Evolutionary conservation across 2,113 vertebrate species (phyloP).

Genomic region (Sclerurus mexicanus): DNA sequence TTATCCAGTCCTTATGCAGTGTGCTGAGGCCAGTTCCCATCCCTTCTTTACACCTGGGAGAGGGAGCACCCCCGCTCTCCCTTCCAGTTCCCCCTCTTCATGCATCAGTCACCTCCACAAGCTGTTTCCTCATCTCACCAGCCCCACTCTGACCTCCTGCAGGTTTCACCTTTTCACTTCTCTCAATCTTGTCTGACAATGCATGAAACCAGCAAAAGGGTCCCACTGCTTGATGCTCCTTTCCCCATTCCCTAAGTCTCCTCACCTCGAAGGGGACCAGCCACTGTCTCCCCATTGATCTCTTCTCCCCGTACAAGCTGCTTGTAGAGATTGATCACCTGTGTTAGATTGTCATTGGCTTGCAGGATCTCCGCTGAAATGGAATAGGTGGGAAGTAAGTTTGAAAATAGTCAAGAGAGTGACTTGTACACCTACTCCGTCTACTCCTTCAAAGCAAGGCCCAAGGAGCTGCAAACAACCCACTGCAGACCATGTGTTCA

Average conservation of each 20-base stretch:
- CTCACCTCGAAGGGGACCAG: constrained; percentile 78
- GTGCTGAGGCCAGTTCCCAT: neutral
- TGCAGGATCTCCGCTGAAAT: constrained; percentile 91
- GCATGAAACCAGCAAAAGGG: neutral
- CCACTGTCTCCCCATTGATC: constrained; percentile 80
- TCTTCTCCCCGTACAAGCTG: constrained; percentile 91
- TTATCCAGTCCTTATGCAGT: neutral
- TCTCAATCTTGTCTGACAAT: neutral
- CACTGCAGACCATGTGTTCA: neutral
- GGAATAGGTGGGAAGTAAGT: neutral
- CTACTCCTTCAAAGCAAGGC: neutral
- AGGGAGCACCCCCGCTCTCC: neutral
- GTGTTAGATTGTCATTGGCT: constrained; percentile 95
- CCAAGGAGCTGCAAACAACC: neutral
- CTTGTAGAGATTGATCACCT: constrained; percentile 93
- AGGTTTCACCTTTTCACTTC: neutral
- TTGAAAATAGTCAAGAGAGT: neutral
- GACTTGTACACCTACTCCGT: neutral
- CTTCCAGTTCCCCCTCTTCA: neutral
- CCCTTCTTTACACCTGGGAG: neutral
- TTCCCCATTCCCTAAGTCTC: neutral
- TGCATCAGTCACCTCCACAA: neutral
- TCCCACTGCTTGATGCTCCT: neutral
- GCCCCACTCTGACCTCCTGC: neutral
- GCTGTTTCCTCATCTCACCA: neutral